A percentile compares a stretch with the other conserved stretches of the same genome.
Evolutionary conservation across 2,888 invertebrate species (phyloP).

Genomic region (Antitype chi): DNA sequence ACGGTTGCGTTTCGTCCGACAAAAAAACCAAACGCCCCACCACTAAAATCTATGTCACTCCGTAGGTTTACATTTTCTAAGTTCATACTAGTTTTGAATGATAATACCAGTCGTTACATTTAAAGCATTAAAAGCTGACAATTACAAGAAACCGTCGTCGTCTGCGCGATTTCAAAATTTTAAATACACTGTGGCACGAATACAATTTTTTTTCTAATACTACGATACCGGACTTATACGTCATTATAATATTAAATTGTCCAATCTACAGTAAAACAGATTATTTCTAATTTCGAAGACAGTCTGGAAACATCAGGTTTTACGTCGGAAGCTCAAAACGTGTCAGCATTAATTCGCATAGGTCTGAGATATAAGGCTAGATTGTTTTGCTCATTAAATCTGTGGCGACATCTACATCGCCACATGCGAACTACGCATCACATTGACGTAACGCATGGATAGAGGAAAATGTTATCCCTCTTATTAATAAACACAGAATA

Average conservation of each 20-base stretch:
- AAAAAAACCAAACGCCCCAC: no score
- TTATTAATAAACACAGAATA: no score
- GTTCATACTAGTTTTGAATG: background rate
- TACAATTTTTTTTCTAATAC: conserved; percentile 2
- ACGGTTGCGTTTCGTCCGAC: no score
- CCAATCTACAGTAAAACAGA: conserved; percentile 9
- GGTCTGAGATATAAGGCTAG: background rate
- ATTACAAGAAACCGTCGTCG: background rate
- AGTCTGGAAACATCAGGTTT: conserved; percentile 35
- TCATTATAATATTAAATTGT: background rate
- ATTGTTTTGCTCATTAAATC: background rate
- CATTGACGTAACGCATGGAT: no score
- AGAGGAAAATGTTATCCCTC: background rate
- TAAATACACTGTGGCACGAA: conserved; percentile 30
- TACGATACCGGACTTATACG: conserved; percentile 1
- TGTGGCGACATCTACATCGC: no score
- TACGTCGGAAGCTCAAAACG: conserved; percentile 3
- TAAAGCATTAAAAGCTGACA: background rate
- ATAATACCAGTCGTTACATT: background rate
- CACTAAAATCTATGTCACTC: no score
- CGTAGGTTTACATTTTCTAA: background rate
- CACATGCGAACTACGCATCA: no score
- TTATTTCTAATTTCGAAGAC: conserved; percentile 16
- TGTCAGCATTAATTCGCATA: background rate
- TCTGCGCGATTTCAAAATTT: background rate